phyloP scores from a whole-genome alignment of 2,797 vertebrate species.

The Spinus pinus region DNA sequence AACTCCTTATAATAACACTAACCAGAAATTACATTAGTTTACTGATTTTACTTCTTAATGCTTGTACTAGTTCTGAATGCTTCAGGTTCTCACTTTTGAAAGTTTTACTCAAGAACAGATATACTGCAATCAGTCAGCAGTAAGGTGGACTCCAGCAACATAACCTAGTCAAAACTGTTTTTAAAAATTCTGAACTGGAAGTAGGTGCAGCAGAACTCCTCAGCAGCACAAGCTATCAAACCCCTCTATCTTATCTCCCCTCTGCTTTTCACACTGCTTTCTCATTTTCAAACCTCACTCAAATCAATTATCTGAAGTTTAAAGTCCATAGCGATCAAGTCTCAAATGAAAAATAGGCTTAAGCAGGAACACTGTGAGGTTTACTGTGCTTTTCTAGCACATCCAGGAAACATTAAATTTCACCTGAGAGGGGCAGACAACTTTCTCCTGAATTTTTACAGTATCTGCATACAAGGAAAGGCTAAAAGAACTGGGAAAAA shows the following conservation, averaged over 20 bases:
- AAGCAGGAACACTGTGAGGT: background rate
- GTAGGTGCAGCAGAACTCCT: background rate
- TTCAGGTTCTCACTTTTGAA: background rate
- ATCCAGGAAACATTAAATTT: background rate
- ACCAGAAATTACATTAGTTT: background rate
- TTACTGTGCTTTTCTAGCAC: background rate
- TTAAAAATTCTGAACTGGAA: background rate
- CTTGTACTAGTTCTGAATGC: background rate
- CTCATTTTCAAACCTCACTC: background rate
- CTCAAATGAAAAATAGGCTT: background rate
- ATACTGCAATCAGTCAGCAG: background rate
- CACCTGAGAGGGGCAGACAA: background rate
- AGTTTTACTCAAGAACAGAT: background rate
- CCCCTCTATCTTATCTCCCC: background rate
- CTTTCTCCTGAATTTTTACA: background rate
- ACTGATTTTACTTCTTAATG: background rate
- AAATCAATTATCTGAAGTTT: background rate
- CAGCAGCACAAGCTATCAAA: background rate
- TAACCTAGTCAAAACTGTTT: background rate
- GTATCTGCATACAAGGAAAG: background rate
- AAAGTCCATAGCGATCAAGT: background rate
- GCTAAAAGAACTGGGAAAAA: background rate
- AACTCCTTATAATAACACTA: background rate
- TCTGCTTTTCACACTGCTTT: background rate
- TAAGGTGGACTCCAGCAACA: background rate